A percentile compares a stretch with the other conserved stretches of the same genome.
Conservation (phyloP, 2,888 invertebrate genomes). For the Athripsodes cinereus region DNA sequence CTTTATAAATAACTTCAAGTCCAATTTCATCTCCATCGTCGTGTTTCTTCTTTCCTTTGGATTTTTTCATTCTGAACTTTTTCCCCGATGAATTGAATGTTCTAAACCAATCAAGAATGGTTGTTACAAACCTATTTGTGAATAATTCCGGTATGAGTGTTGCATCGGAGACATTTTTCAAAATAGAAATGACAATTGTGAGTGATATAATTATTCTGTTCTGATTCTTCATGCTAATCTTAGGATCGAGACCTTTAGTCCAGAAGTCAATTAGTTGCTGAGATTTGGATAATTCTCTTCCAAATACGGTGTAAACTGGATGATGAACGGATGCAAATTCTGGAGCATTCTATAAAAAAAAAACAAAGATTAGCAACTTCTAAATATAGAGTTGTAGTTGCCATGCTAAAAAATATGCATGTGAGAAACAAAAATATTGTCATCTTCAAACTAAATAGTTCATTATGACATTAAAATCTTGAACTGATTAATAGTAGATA, state of each 20-base stretch:
- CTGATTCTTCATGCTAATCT: conserved; percentile 44
- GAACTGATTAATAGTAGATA: too few relatives aligned
- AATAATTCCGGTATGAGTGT: conserved; percentile 51
- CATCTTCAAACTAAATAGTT: too few relatives aligned
- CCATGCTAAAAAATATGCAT: too few relatives aligned
- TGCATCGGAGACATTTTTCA: conserved; percentile 46
- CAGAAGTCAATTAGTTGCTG: conserved; percentile 52
- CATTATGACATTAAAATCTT: too few relatives aligned
- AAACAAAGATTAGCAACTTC: too few relatives aligned
- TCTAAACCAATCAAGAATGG: conserved; percentile 58
- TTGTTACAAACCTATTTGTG: conserved; percentile 58
- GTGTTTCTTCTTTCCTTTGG: conserved; percentile 24
- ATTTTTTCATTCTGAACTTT: conserved; percentile 41
- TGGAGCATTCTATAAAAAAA: conserved; percentile 50
- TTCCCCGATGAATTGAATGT: conserved; percentile 51
- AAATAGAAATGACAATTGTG: conserved; percentile 52
- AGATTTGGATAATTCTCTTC: conserved; percentile 47
- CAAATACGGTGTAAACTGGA: conserved; percentile 59
- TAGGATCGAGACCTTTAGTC: conserved; percentile 45
- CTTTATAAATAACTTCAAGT: conserved; percentile 49
- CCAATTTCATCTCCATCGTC: conserved; percentile 45
- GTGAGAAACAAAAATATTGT: too few relatives aligned
- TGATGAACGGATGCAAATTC: conserved; percentile 53
- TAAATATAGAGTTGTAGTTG: too few relatives aligned
- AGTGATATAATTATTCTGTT: conserved; percentile 56